phyloP scores from a whole-genome alignment of 2,113 vertebrate genomes.

The Ascaphus truei region DNA sequence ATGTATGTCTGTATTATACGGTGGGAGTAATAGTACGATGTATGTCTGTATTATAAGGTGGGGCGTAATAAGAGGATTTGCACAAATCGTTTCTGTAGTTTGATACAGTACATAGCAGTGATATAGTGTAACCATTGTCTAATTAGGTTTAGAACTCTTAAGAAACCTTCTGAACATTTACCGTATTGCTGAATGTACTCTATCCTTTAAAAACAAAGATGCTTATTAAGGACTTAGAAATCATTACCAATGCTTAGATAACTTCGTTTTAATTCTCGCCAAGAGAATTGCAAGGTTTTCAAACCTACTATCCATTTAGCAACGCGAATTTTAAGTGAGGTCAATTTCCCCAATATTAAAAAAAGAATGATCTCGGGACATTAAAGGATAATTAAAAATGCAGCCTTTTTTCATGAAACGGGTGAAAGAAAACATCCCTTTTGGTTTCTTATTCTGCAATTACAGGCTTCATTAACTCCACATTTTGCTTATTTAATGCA shows the following conservation, averaged over 20 bases:
- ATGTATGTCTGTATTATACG: no score
- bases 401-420: slow-evolving; percentile 27
- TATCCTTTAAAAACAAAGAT: not conserved
- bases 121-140: no score
- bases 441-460: slow-evolving; percentile 57
- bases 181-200: not conserved
- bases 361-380: slow-evolving; percentile 44
- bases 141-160: no score
- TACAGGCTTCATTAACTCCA: slow-evolving; percentile 64
- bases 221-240: not conserved
- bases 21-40: no score
- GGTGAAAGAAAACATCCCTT: slow-evolving; percentile 51
- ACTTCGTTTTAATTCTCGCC: not conserved
- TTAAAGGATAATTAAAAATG: slow-evolving; percentile 57
- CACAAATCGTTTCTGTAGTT: no score
- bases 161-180: not conserved
- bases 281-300: not conserved
- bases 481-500: slow-evolving; percentile 62
- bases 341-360: slow-evolving; percentile 29
- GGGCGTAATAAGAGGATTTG: no score
- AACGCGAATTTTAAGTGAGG: slow-evolving; percentile 1
- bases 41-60: no score
- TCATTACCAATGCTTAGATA: not conserved
- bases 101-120: no score
- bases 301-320: not conserved